Conservation (phyloP, 2,888 invertebrate genomes). For the Coenonympha arcania region DNA sequence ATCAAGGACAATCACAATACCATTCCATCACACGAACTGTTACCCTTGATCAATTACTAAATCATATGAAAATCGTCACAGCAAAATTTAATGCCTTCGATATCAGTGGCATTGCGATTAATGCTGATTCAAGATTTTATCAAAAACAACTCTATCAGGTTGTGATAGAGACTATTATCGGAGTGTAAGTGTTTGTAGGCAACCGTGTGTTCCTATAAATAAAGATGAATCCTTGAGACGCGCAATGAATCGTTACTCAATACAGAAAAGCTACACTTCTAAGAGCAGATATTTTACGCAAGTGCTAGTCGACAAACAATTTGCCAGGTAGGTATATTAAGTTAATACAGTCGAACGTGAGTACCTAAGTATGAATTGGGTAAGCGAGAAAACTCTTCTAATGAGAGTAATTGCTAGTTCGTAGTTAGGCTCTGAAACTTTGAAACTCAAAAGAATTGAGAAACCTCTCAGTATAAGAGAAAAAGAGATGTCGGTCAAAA, state of each 20-base stretch:
- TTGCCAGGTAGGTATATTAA: neutral
- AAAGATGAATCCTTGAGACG: slow-evolving; percentile 33
- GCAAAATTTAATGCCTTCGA: slow-evolving; percentile 21
- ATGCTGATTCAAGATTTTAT: neutral
- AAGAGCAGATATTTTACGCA: neutral
- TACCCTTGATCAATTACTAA: slow-evolving; percentile 13
- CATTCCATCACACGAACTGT: slow-evolving; percentile 1
- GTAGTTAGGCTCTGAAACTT: too few relatives aligned
- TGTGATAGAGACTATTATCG: slow-evolving; percentile 1
- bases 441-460: too few relatives aligned
- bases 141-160: neutral
- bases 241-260: slow-evolving; percentile 26
- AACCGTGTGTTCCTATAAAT: slow-evolving; percentile 29
- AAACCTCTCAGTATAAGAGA: too few relatives aligned
- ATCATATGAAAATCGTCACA: slow-evolving; percentile 23
- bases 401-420: too few relatives aligned
- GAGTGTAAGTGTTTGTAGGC: slow-evolving; percentile 9
- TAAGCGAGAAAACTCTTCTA: too few relatives aligned
- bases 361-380: too few relatives aligned
- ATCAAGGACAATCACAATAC: neutral
- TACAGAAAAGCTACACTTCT: slow-evolving; percentile 15
- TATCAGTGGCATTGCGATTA: slow-evolving; percentile 21
- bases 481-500: too few relatives aligned
- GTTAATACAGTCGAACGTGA: too few relatives aligned
- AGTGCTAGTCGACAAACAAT: neutral